Evolutionary conservation across 92 coral and sea anemone species (phyloP), one percentile per base, ranked within the genome.

Genomic region (Phenganax marumi): DNA sequence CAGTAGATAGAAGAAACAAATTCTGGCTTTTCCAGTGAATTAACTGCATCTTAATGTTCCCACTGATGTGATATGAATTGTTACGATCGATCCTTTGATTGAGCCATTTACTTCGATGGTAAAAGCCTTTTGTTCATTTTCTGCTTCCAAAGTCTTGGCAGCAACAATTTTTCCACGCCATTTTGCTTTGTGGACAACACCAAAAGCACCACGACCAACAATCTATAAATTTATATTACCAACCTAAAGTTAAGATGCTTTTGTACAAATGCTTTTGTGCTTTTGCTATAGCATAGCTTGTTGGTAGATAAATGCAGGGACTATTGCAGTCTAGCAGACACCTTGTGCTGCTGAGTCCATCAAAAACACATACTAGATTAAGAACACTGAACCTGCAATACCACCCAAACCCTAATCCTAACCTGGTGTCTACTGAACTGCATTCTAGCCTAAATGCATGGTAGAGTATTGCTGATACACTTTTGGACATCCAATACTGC

Each of bases 161-260:
- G 99, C 99, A 62, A 96, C 99, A 85, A 86, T 91, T 58, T 91
- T 96, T 11, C 78, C 84, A 69, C 99, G 83, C 93, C 93, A 96
- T 10, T 81, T 10, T 49, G 99, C 93, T 54, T 92, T 96, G 48
- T 90, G 90, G 10, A 96, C 99, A 64, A 93, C 91, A 58, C 99
- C 99, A 91, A 96, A 96, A 63, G 99, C 99, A 56, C 99, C 99
- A 73, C 99, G 86, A 68, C 99, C 99, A 58, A 96, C 99, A 78
- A 90, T 91, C 99, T 91, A 50, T 17, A 58, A 57, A 17, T 12
- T 14, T 65, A 49, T 52, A 54, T 68, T 48, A 50, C 19, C 51
- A n/a, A 55, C 9, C 16, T 10, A 46, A 17, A 13, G 46, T 72
- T 8, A 56, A 56, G 12, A 66, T 66, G 8, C 16, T 8, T 13